A percentile compares a stretch with the other conserved stretches of the same genome.
phyloP scores from a whole-genome alignment of 2,113 vertebrate genomes.

The Catharus minimus region DNA sequence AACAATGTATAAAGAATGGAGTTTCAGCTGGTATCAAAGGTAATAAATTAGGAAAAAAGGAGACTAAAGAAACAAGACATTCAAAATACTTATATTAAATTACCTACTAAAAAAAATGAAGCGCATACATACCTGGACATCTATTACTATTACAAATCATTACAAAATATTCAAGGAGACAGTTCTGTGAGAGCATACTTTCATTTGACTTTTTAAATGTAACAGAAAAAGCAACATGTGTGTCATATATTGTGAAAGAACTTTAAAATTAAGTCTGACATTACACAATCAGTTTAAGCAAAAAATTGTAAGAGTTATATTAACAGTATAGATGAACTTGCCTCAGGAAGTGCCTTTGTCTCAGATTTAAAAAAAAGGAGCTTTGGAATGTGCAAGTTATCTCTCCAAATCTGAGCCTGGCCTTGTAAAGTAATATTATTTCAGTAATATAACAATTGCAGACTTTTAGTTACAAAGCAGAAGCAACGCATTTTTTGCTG shows the following conservation, averaged over 20 bases:
- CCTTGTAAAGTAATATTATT: constrained; percentile 17
- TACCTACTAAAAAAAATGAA: neutral
- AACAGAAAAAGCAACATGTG: neutral
- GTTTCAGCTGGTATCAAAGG: neutral
- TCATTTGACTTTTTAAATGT: neutral
- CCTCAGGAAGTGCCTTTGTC: neutral
- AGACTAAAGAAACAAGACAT: neutral
- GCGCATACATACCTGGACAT: neutral
- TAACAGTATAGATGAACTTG: neutral
- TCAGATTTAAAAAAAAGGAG: neutral
- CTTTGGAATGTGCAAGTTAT: neutral
- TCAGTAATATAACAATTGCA: neutral
- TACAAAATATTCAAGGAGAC: neutral
- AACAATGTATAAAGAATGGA: neutral
- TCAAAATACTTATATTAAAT: constrained; percentile 12
- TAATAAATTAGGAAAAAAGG: neutral
- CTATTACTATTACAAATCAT: neutral
- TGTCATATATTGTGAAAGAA: neutral
- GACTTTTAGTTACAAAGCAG: neutral
- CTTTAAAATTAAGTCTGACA: neutral
- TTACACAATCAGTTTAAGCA: neutral
- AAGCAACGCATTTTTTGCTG: neutral
- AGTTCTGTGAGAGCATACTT: neutral
- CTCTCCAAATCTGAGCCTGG: neutral
- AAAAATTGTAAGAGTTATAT: neutral